Base-by-base conservation (phyloP, 35 echinoderm and acorn worm species). In the Ophioderma brevispina region DNA sequence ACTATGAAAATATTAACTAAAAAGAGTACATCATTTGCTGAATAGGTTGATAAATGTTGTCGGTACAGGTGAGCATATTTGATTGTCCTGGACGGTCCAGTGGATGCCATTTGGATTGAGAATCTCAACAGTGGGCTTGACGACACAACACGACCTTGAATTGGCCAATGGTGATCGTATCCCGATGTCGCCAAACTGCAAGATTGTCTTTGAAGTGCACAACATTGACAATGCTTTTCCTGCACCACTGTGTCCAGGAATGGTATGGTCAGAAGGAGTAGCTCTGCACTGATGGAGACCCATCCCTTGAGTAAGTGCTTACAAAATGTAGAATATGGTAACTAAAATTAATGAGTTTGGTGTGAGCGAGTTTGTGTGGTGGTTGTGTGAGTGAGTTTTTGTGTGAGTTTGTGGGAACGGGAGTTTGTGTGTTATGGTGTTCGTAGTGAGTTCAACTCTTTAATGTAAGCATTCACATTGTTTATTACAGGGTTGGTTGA, bases 181-280 rank as follows among this genome's bases (percentile, higher is more conserved):
- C 64, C 92, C 92, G 13, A 98, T 98, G 96, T 84, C 96, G 38
- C 96, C 96, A 21, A 94, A 89, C 50, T 98, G 96, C 88, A 98
- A 98, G 89, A 91, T 98, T 49, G 87, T 98, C 30, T 98, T 98
- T 92, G 96, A 98, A 50, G 92, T 94, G 15, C 96, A 98, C 50
- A 98, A 98, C 90, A 98, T 98, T 76, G 96, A 98, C 85, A 98
- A 98, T 87, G 96, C 96, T 17, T 98, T 92, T 25, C 96, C 96
- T 38, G 96, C 96, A n/a, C n/a, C 40, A 98, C 96, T 23, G 96
- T 98, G 11, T 98, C 96, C 31, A 86, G 96, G 43, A 98, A 98
- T 92, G 96, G 96, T 38, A 98, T 98, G 96, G 96, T 98, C n/a
- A 94, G 92, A 79, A 98, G 94, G 96, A 98, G 96, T 31, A 95